These are phyloP conservation scores for Heliconius sara DNA, from an alignment of 2,888 invertebrate species.

Conservation along the genomic window DNA sequence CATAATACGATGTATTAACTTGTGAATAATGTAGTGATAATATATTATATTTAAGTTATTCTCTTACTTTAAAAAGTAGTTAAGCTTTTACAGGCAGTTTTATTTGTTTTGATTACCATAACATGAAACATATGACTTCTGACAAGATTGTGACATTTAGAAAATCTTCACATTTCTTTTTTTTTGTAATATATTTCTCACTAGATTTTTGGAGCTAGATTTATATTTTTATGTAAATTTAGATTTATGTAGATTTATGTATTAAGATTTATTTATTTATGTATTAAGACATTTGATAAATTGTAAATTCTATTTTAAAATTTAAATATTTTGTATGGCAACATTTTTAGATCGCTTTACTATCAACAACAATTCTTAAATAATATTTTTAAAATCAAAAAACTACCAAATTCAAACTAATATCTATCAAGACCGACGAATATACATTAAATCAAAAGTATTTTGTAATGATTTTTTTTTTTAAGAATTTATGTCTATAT, in stretches of 20 bases:
- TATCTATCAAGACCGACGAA: too few species aligned
- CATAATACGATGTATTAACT: neutral
- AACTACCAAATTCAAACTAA: too few species aligned
- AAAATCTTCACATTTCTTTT: neutral
- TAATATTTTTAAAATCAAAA: neutral
- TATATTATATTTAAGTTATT: neutral
- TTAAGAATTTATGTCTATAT: too few species aligned
- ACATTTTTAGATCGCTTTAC: constrained; percentile 12
- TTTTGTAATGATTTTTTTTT: too few species aligned
- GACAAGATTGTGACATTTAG: neutral
- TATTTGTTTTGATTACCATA: neutral
- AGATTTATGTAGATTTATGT: too few species aligned
- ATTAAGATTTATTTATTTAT: too few species aligned
- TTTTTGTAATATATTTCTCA: neutral
- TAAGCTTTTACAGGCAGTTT: neutral
- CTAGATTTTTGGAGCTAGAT: neutral
- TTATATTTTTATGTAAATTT: neutral
- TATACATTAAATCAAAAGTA: too few species aligned
- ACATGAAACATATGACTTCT: neutral
- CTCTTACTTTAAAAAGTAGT: neutral
- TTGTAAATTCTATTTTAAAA: neutral
- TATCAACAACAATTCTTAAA: neutral
- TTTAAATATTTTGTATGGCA: neutral
- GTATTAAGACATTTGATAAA: neutral
- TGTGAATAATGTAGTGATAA: neutral